A percentile compares a stretch with the other conserved stretches of the same genome.
These are phyloP conservation scores for Cecropterus lyciades DNA, from an alignment of 1,140 invertebrate species.

Conservation along the genomic window DNA sequence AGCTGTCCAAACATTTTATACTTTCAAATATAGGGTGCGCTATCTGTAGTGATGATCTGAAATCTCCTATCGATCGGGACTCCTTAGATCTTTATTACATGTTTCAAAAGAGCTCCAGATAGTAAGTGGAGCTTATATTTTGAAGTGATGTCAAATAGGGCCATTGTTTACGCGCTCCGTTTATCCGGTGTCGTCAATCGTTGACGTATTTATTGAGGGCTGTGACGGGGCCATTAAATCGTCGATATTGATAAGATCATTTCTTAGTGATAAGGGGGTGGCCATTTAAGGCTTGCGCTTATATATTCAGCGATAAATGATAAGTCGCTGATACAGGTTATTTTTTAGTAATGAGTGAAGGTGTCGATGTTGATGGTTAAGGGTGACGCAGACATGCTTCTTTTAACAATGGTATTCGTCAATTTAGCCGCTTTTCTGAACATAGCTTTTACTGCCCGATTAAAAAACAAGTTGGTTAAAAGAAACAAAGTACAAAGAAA, in stretches of 20 bases:
- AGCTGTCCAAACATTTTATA: slow-evolving; percentile 83
- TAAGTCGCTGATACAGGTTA: slow-evolving; percentile 24
- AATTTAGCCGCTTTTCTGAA: too few relatives aligned
- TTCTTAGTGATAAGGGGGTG: slow-evolving; percentile 51
- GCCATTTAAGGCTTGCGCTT: slow-evolving; percentile 16
- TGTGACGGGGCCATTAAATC: slow-evolving; percentile 59
- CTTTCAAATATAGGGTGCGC: slow-evolving; percentile 76
- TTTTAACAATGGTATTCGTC: too few relatives aligned
- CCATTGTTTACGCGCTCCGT: slow-evolving; percentile 63
- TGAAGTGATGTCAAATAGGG: slow-evolving; percentile 66
- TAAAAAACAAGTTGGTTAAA: too few relatives aligned
- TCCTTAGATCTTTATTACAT: slow-evolving; percentile 82
- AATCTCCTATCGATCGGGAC: slow-evolving; percentile 73
- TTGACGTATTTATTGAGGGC: slow-evolving; percentile 76
- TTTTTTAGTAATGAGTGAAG: slow-evolving; percentile 30
- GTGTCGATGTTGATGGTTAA: too few relatives aligned
- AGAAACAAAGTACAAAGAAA: too few relatives aligned
- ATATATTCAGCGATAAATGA: slow-evolving; percentile 33
- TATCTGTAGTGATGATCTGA: slow-evolving; percentile 82
- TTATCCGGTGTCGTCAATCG: slow-evolving; percentile 55
- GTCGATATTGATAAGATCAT: slow-evolving; percentile 67
- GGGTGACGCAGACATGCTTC: too few relatives aligned
- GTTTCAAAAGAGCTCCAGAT: slow-evolving; percentile 45
- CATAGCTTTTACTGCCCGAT: too few relatives aligned
- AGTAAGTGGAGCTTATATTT: slow-evolving; percentile 46